Conservation (phyloP, 2,797 vertebrate species). For the Mus spretus region DNA sequence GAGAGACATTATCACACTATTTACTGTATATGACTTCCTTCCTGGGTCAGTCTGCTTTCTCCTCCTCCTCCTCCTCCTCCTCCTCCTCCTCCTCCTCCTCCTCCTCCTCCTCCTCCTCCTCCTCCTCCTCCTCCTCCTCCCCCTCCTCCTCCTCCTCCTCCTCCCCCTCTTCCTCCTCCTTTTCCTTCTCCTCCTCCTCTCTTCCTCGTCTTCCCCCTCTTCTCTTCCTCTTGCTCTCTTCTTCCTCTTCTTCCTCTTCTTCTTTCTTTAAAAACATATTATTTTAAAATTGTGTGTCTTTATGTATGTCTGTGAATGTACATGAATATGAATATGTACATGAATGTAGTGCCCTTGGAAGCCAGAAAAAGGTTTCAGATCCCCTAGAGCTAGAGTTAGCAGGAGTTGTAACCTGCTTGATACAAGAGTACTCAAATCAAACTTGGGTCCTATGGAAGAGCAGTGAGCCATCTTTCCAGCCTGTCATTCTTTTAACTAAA, state of each 20-base stretch:
- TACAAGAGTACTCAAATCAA: background rate
- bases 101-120: too few species aligned
- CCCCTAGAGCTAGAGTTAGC: background rate
- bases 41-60: background rate
- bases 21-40: constrained; percentile 42
- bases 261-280: background rate
- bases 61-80: background rate
- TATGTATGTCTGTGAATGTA: background rate
- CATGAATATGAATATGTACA: background rate
- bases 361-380: background rate
- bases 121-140: too few species aligned
- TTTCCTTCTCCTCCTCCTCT: too few species aligned
- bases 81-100: too few species aligned
- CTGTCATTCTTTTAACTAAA: constrained; percentile 54
- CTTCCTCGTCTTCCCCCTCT: too few species aligned
- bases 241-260: too few species aligned
- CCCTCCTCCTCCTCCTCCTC: too few species aligned
- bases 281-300: background rate
- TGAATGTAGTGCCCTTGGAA: background rate
- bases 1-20: background rate
- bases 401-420: background rate
- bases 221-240: too few species aligned
- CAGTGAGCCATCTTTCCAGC: background rate
- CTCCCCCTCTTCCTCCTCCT: too few species aligned
- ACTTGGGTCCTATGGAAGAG: background rate